These are phyloP conservation scores for Leptinotarsa haldemani DNA, from an alignment of 2,888 invertebrate species.

Conservation along the genomic window DNA sequence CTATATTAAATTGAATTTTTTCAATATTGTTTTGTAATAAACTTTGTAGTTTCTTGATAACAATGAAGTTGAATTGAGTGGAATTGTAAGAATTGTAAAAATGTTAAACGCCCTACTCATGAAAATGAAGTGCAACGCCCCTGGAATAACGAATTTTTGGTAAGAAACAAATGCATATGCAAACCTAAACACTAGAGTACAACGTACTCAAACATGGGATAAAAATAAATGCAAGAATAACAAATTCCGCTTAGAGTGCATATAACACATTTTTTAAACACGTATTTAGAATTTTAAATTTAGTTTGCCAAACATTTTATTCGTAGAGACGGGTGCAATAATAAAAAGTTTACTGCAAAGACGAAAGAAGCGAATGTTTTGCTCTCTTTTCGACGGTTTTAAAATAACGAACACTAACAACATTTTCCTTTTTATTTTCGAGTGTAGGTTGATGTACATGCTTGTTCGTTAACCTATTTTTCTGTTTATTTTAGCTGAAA, in stretches of 20 bases:
- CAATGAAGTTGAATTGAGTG: no score
- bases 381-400: constrained; percentile 40
- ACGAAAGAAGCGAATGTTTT: constrained; percentile 36
- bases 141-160: constrained; percentile 36
- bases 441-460: constrained; percentile 36
- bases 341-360: constrained; percentile 42
- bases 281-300: constrained; percentile 60
- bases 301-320: constrained; percentile 59
- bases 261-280: constrained; percentile 60
- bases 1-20: no score
- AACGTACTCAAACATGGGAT: constrained; percentile 51
- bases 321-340: constrained; percentile 49
- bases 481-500: constrained; percentile 43
- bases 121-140: constrained; percentile 7
- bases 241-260: constrained; percentile 57
- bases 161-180: constrained; percentile 41
- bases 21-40: no score
- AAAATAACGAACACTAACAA: constrained; percentile 42
- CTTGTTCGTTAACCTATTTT: constrained; percentile 48
- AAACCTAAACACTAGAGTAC: constrained; percentile 51
- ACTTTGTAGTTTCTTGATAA: no score
- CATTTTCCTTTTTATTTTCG: constrained; percentile 40
- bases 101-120: not conserved
- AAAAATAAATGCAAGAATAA: constrained; percentile 59
- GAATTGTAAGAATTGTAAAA: no score